These are phyloP conservation scores for Cantharis flavilabris DNA, from an alignment of 2,888 invertebrate species.

Conservation along the genomic window DNA sequence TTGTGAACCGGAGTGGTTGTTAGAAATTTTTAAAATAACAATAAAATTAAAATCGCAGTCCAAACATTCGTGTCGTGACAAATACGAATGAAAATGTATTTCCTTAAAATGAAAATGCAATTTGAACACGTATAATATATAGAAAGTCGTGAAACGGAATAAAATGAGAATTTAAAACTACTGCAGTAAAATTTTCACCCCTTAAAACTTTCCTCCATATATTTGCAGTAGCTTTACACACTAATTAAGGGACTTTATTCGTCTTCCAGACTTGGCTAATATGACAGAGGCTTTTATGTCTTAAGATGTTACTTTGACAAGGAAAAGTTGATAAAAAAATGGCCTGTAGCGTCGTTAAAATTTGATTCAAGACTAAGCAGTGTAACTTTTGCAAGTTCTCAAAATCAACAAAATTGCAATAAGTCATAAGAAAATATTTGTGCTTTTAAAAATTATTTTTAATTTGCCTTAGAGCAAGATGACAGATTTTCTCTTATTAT, in stretches of 20 bases:
- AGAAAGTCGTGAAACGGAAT: conserved; percentile 7
- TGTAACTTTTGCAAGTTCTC: neutral
- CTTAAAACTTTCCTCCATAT: conserved; percentile 16
- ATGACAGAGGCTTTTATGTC: conserved; percentile 2
- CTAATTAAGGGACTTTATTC: conserved; percentile 21
- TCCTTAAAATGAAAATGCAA: conserved; percentile 17
- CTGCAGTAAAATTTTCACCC: conserved; percentile 11
- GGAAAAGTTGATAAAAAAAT: conserved; percentile 8
- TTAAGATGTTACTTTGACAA: conserved; percentile 7
- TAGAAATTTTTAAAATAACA: neutral
- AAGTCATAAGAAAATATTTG: neutral
- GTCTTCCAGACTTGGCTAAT: neutral
- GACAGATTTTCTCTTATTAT: neutral
- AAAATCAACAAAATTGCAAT: neutral
- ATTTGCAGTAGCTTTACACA: conserved; percentile 7
- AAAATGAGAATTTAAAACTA: conserved; percentile 17
- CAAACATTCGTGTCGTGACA: conserved; percentile 16
- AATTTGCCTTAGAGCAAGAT: conserved; percentile 1
- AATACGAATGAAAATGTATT: conserved; percentile 12
- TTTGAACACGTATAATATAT: conserved; percentile 18
- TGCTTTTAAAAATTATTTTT: conserved; percentile 9
- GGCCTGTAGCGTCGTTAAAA: conserved; percentile 19
- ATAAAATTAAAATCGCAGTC: conserved; percentile 21
- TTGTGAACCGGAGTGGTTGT: neutral
- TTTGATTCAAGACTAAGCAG: conserved; percentile 4